These are phyloP conservation scores for Homarus americanus DNA, from an alignment of 1,140 invertebrate species.

Conservation along the genomic window DNA sequence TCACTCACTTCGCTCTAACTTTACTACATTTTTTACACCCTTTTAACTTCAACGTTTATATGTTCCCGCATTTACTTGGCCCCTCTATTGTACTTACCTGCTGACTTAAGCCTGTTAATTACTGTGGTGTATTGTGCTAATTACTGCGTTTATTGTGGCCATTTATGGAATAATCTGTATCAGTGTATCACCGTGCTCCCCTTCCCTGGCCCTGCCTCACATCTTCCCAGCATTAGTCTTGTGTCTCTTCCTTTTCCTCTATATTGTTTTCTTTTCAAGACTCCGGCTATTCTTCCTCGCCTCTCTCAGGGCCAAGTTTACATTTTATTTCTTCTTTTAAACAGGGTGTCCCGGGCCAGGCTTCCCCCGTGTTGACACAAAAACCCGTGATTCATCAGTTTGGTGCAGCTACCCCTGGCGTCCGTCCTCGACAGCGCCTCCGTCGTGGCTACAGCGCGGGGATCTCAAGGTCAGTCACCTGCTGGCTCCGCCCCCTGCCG, in stretches of 20 bases:
- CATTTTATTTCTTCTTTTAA: neutral
- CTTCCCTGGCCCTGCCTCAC: neutral
- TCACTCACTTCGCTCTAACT: conserved; percentile 9
- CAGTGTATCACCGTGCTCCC: neutral
- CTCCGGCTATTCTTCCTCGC: neutral
- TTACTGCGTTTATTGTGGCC: too few species aligned
- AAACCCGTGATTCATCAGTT: conserved; percentile 54
- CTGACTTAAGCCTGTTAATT: too few species aligned
- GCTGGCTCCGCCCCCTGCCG: conserved; percentile 45
- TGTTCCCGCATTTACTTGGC: neutral
- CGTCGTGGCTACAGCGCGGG: conserved; percentile 34
- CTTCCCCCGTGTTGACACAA: conserved; percentile 33
- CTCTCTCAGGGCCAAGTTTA: neutral
- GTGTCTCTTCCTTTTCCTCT: neutral
- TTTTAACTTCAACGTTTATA: conserved; percentile 7
- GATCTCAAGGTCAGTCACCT: conserved; percentile 58
- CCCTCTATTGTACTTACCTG: too few species aligned
- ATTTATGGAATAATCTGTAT: too few species aligned
- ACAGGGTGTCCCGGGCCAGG: conserved; percentile 7
- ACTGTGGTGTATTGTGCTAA: too few species aligned
- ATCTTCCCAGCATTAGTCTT: neutral
- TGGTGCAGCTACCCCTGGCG: neutral
- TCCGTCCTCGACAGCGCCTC: conserved; percentile 30
- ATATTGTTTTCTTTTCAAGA: neutral
- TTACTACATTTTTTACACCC: conserved; percentile 6